A percentile compares a stretch with the other conserved stretches of the same genome.
Conservation (phyloP, 2,113 vertebrate genomes). For the Melozone crissalis region DNA sequence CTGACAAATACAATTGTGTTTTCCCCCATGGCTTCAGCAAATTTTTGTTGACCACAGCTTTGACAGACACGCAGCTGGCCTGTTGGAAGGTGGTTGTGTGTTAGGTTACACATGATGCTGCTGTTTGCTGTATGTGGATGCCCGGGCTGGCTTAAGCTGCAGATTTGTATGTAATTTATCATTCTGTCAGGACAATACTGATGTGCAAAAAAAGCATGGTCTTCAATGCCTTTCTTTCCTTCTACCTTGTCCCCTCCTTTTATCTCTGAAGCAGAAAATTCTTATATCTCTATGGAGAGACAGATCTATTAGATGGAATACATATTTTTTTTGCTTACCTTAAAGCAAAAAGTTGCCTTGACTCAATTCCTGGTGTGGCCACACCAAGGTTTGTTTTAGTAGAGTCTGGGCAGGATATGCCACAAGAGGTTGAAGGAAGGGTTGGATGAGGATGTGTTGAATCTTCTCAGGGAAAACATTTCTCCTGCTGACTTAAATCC, state of each 20-base stretch:
- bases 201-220: accelerated
- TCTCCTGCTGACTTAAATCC: not conserved
- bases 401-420: not conserved
- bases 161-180: not conserved
- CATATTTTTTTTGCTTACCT: not conserved
- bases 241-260: not conserved
- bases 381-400: not conserved
- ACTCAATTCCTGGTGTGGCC: not conserved
- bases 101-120: not conserved
- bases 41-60: not conserved
- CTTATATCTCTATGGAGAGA: not conserved
- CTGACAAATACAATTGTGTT: not conserved
- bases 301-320: not conserved
- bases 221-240: not conserved
- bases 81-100: not conserved
- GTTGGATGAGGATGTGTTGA: not conserved
- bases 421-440: not conserved
- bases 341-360: not conserved
- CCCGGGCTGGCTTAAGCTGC: not conserved
- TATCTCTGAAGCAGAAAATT: not conserved
- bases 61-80: not conserved
- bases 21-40: not conserved
- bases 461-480: not conserved
- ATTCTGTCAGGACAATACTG: not conserved
- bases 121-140: not conserved